Percentiles rank a stretch among this genome's conserved stretches.
Evolutionary conservation across 2,113 vertebrate species (phyloP).

Genomic region (Rhabdornis inornatus): DNA sequence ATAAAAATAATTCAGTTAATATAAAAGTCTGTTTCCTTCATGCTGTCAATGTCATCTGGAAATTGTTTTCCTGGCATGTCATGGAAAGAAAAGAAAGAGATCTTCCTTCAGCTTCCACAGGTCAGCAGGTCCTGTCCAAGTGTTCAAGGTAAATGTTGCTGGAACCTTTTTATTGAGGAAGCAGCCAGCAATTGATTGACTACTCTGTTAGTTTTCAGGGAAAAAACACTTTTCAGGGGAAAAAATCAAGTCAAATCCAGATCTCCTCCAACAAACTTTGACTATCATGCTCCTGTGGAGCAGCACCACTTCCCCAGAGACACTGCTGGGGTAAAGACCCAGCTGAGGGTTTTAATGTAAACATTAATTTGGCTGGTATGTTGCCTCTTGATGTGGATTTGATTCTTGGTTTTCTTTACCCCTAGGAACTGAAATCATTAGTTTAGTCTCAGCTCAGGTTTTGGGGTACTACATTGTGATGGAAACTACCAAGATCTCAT

Average conservation of each 20-base stretch:
- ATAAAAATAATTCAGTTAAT: neutral
- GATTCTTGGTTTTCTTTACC: neutral
- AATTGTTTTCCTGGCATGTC: neutral
- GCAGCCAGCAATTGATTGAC: neutral
- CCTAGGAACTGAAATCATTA: neutral
- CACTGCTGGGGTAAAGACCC: fast-evolving
- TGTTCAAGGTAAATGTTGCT: neutral
- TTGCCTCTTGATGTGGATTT: neutral
- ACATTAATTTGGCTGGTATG: neutral
- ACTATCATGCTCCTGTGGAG: neutral
- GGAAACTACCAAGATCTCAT: neutral
- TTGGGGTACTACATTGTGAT: neutral
- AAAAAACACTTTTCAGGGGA: neutral
- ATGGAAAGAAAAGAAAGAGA: neutral
- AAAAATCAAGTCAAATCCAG: neutral
- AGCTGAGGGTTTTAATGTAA: neutral
- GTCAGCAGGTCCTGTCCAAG: fast-evolving
- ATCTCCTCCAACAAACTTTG: neutral
- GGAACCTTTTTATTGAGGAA: neutral
- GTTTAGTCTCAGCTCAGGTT: neutral
- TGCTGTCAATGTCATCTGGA: fast-evolving
- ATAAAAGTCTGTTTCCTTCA: neutral
- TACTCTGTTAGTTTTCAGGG: neutral
- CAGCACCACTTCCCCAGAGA: neutral
- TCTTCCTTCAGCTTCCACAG: neutral